Evolutionary conservation across 2,113 vertebrate genomes (phyloP).

Genomic region (Butorides virescens): DNA sequence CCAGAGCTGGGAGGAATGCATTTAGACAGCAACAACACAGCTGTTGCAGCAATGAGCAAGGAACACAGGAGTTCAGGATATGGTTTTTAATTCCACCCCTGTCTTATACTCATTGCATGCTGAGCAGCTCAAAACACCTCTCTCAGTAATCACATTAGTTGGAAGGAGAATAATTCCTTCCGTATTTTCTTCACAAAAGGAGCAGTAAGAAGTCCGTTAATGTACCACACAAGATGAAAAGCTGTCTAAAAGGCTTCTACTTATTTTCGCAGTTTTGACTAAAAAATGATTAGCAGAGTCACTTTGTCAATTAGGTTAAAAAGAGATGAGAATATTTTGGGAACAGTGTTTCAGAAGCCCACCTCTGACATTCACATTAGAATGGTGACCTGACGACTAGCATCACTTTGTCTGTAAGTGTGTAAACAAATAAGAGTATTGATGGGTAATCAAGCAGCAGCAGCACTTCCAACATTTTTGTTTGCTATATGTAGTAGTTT

Average conservation of each 20-base stretch:
- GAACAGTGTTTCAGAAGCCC: background rate
- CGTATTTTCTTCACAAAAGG: constrained; percentile 12
- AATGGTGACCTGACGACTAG: background rate
- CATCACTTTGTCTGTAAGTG: background rate
- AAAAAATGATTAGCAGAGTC: background rate
- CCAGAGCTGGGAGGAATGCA: background rate
- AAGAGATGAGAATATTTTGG: background rate
- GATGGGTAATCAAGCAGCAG: background rate
- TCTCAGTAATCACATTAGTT: background rate
- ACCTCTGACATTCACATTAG: background rate
- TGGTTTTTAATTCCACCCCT: background rate
- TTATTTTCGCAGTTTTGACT: background rate
- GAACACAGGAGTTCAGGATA: background rate
- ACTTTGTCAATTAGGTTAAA: background rate
- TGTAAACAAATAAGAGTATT: background rate
- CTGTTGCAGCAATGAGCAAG: background rate
- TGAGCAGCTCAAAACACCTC: background rate
- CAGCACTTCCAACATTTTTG: background rate
- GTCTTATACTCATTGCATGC: background rate
- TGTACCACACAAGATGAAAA: background rate
- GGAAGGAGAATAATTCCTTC: background rate
- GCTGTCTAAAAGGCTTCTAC: background rate
- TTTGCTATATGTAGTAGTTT: background rate
- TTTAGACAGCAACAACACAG: background rate
- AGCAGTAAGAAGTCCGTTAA: background rate